Conservation (phyloP, 1,140 invertebrate species). For the Diabrotica virgifera region DNA sequence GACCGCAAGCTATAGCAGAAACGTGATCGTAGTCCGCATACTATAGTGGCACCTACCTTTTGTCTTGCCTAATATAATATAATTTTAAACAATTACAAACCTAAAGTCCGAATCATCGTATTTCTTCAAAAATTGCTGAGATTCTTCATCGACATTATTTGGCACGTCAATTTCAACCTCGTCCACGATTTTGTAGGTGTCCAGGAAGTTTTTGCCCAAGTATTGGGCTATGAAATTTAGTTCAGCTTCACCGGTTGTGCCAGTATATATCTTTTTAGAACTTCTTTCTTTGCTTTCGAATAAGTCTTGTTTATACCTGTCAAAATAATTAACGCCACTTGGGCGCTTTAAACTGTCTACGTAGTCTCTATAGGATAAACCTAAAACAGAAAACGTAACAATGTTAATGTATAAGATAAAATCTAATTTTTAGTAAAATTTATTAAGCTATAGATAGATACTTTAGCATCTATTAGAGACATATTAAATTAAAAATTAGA, state of each 20-base stretch:
- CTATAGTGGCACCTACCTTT: too few relatives aligned
- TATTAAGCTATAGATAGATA: too few relatives aligned
- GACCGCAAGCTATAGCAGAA: too few relatives aligned
- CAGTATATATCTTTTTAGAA: not conserved
- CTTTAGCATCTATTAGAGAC: too few relatives aligned
- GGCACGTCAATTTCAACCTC: constrained; percentile 20
- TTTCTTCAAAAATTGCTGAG: constrained; percentile 34
- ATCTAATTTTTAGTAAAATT: too few relatives aligned
- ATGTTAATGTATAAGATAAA: too few relatives aligned
- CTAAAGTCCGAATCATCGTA: constrained; percentile 40
- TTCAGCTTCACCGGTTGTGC: constrained; percentile 14
- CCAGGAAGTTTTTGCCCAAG: constrained; percentile 34
- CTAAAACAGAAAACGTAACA: too few relatives aligned
- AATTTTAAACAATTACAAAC: not conserved
- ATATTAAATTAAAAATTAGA: too few relatives aligned
- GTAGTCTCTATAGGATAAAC: constrained; percentile 22
- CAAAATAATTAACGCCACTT: constrained; percentile 32
- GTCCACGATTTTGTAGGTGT: constrained; percentile 35
- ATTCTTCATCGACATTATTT: constrained; percentile 24
- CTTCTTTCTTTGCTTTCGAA: not conserved
- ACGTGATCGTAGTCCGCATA: too few relatives aligned
- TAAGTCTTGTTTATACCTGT: constrained; percentile 30
- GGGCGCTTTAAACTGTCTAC: constrained; percentile 26
- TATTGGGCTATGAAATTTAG: constrained; percentile 30
- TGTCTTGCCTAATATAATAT: too few relatives aligned